Percentiles rank a stretch among this genome's conserved stretches.
phyloP scores from a whole-genome alignment of 1,140 invertebrate species.

The Drosophila arizonae region DNA sequence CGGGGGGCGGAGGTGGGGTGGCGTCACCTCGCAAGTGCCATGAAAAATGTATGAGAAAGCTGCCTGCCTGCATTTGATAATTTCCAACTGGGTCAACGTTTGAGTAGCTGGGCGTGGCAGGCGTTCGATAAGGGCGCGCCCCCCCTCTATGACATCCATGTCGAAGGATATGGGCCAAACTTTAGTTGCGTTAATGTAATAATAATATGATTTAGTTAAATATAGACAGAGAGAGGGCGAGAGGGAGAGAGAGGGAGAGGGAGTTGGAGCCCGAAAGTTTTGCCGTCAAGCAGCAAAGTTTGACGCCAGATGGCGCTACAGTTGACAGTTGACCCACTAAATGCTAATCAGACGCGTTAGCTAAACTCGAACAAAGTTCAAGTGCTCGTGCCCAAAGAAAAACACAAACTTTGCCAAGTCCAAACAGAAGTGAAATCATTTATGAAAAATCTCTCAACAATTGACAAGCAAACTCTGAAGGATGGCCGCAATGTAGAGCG shows the following conservation, averaged over 20 bases:
- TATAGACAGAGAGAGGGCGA: not conserved
- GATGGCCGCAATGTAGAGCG: conserved; percentile 3
- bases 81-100: conserved; percentile 55
- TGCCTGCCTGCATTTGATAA: conserved; percentile 41
- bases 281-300: conserved; percentile 32
- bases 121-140: conserved; percentile 21
- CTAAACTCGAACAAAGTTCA: conserved; percentile 44
- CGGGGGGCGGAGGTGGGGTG: not conserved
- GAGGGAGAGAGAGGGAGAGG: too few relatives aligned
- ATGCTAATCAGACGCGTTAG: conserved; percentile 66
- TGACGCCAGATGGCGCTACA: conserved; percentile 41
- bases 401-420: conserved; percentile 3
- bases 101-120: conserved; percentile 28
- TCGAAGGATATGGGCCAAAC: conserved; percentile 40
- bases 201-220: conserved; percentile 74
- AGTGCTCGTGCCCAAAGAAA: conserved; percentile 23
- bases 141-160: conserved; percentile 14
- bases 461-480: conserved; percentile 49
- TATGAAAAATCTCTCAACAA: conserved; percentile 75
- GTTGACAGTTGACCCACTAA: conserved; percentile 69
- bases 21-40: conserved; percentile 38
- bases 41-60: conserved; percentile 58
- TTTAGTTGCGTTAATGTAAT: conserved; percentile 67
- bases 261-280: conserved; percentile 25
- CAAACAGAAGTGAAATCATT: conserved; percentile 70